Evolutionary conservation across 2,113 vertebrate species (phyloP), one percentile per base, ranked within the genome.

Genomic region (Alces alces): DNA sequence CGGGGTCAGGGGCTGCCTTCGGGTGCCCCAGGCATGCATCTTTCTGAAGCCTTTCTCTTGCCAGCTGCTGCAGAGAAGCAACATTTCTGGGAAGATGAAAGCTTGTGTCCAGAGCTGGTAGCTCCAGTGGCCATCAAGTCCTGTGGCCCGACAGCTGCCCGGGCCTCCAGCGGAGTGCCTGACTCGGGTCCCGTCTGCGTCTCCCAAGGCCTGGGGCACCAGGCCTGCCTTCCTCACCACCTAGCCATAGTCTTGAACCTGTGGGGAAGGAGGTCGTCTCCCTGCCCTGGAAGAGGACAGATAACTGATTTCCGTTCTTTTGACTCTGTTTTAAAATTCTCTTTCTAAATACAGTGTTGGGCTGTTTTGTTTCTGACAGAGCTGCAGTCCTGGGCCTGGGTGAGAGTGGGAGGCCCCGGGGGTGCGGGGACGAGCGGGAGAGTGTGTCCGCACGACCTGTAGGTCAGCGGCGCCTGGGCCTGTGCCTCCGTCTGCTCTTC

Each of bases 271-370:
- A 90, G 50, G 39, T 94, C 86, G 91, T 83, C 58, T 93, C 79
- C 64, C 70, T 80, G 57, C 50, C 83, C 33, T 76, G 79, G 91
- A 96, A 80, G 94, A 95, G 88, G 94, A 96, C 94, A 94, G 66
- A 95, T 84, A 89, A 82, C 70, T 55, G 57, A 87, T 96, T 96
- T 97, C 96, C 79, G 30, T 98, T 98, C 96, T 96, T 97, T 86
- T 52, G 78, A 97, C 92, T 93, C 90, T 93, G 61, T 91, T 95
- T 97, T 97, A 95, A 98, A 98, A 89, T 89, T 96, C 57, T 91
- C 91, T 97, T 98, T 97, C 60, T 97, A 96, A 98, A 94, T 60
- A 45, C 43, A 55, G 87, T 92, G 54, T 95, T 70, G 83, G 95
- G 57, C 93, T 97, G 78, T 83, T 97, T 87, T 96, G 92, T 97